Percentiles rank a stretch among this genome's conserved stretches.
Conservation (phyloP, 2,797 vertebrate species). For the Tragelaphus oryx region DNA sequence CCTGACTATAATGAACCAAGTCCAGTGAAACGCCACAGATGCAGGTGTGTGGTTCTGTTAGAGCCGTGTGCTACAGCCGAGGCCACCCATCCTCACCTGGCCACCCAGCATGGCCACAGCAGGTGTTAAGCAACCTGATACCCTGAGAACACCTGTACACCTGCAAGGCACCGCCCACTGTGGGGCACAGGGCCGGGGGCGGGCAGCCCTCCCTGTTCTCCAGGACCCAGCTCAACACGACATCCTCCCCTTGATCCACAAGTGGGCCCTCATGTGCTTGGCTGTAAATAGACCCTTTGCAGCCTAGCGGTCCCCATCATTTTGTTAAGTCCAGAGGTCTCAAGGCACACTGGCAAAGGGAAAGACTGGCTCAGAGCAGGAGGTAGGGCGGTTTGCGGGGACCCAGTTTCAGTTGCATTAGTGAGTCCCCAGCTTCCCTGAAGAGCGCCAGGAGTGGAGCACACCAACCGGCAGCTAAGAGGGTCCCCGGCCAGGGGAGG, state of each 20-base stretch:
- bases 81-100: neutral
- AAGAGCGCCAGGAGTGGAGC: neutral
- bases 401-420: neutral
- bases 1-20: neutral
- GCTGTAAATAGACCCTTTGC: neutral
- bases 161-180: neutral
- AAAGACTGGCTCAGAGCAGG: neutral
- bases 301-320: neutral
- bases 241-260: neutral
- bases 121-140: neutral
- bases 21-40: neutral
- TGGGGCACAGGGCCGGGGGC: neutral
- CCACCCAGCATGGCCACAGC: neutral
- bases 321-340: neutral
- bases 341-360: conserved; percentile 29
- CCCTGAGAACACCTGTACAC: neutral
- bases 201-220: neutral
- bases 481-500: neutral
- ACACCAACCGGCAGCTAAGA: neutral
- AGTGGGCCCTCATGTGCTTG: neutral
- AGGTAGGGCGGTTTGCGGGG: neutral
- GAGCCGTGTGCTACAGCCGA: neutral
- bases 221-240: neutral
- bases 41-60: neutral
- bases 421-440: neutral